A percentile compares a stretch with the other conserved stretches of the same genome.
phyloP scores from a whole-genome alignment of 2,888 invertebrate genomes.

The Limnephilus lunatus region DNA sequence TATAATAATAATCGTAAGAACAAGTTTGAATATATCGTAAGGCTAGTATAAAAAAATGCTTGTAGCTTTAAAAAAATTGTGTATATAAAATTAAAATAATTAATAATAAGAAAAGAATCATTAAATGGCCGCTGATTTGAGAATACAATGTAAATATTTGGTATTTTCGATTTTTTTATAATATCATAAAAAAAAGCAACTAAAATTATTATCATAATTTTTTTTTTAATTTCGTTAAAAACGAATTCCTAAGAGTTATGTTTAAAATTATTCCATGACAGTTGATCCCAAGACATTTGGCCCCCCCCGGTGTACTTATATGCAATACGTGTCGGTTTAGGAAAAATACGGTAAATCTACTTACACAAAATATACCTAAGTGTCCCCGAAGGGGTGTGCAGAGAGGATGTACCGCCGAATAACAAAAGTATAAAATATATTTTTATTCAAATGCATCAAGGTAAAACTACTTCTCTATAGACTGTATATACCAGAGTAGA shows the following conservation, averaged over 20 bases:
- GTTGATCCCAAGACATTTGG: too few species aligned
- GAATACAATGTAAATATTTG: neutral
- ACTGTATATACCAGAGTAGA: too few species aligned
- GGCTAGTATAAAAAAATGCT: neutral
- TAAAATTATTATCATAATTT: neutral
- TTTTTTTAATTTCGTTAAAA: neutral
- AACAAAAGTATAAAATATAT: too few species aligned
- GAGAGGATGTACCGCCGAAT: too few species aligned
- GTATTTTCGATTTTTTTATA: neutral
- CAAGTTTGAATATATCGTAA: neutral
- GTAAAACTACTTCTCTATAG: too few species aligned
- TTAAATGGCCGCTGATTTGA: neutral
- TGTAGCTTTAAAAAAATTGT: neutral
- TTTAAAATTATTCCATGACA: too few species aligned
- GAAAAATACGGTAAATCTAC: too few species aligned
- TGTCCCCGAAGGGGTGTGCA: too few species aligned
- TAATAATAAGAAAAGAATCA: neutral
- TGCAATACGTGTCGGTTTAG: too few species aligned
- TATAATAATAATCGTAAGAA: neutral
- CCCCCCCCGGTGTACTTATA: too few species aligned
- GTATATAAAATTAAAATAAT: neutral
- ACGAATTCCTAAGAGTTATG: neutral
- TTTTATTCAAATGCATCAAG: too few species aligned
- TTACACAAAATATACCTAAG: too few species aligned
- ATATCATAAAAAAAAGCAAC: neutral